Conservation (phyloP, 2,113 vertebrate genomes). For the Microcebus griseorufus region DNA sequence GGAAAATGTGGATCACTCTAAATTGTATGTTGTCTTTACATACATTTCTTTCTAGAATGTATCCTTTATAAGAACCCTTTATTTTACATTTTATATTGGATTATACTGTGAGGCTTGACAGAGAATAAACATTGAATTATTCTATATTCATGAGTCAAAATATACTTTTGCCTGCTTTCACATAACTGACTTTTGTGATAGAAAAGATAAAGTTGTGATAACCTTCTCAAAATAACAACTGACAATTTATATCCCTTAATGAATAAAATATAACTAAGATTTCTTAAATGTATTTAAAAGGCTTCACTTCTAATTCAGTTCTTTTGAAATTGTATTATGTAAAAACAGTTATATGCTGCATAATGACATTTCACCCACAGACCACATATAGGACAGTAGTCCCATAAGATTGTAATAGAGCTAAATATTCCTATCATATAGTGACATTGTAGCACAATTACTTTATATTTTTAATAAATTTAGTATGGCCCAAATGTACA, state of each 20-base stretch:
- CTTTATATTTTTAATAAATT: background rate
- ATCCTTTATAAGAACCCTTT: background rate
- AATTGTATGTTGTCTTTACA: background rate
- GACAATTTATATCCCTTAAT: background rate
- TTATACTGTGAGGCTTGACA: background rate
- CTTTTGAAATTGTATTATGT: background rate
- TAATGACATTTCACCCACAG: background rate
- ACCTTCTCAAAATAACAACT: background rate
- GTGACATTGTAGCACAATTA: background rate
- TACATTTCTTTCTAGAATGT: background rate
- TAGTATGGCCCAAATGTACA: background rate
- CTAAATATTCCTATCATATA: background rate
- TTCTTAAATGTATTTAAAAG: background rate
- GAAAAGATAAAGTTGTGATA: background rate
- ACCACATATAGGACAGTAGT: background rate
- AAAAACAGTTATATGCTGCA: background rate
- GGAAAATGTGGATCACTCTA: background rate
- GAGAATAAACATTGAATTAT: background rate
- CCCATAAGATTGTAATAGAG: background rate
- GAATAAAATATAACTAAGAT: constrained; percentile 17
- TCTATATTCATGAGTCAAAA: background rate
- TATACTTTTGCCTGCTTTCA: background rate
- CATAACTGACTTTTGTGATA: background rate
- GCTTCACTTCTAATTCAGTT: background rate
- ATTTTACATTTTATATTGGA: background rate